A percentile compares a stretch with the other conserved stretches of the same genome.
Conservation (phyloP, 2,888 invertebrate species). For the Hipparchia semele region DNA sequence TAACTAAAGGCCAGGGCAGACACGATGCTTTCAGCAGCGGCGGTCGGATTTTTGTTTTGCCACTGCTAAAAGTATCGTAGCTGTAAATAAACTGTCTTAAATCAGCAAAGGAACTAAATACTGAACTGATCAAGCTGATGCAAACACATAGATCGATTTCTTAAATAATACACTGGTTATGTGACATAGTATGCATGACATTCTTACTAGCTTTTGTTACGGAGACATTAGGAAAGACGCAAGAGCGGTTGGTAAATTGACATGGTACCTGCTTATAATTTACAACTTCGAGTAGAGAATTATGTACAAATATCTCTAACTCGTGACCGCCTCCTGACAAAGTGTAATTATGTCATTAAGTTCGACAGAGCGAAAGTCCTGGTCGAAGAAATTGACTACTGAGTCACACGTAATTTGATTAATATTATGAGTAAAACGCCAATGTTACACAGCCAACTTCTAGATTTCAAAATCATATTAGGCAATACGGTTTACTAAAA, state of each 20-base stretch:
- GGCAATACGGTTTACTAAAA: slow-evolving; percentile 5
- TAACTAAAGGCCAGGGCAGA: too few relatives aligned
- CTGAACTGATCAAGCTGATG: too few relatives aligned
- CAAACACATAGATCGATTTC: too few relatives aligned
- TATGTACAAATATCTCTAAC: slow-evolving; percentile 12
- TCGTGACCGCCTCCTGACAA: slow-evolving; percentile 9
- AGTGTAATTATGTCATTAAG: slow-evolving; percentile 12
- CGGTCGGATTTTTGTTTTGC: too few relatives aligned
- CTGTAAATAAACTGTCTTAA: too few relatives aligned
- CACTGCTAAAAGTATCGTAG: too few relatives aligned
- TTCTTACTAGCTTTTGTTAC: neutral
- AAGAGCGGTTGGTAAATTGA: slow-evolving; percentile 7
- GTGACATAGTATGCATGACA: too few relatives aligned
- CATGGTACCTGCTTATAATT: neutral
- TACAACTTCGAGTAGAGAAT: neutral
- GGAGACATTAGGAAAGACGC: neutral
- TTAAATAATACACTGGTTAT: too few relatives aligned
- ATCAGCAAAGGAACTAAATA: too few relatives aligned
- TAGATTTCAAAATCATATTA: slow-evolving; percentile 12
- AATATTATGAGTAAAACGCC: neutral
- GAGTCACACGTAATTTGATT: slow-evolving; percentile 7
- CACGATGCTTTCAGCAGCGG: too few relatives aligned
- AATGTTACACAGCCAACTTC: slow-evolving; percentile 8
- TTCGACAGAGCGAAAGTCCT: slow-evolving; percentile 28
- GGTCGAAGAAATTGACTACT: slow-evolving; percentile 19